phyloP scores from a whole-genome alignment of 2,888 invertebrate species.

The Prosapia bicincta region DNA sequence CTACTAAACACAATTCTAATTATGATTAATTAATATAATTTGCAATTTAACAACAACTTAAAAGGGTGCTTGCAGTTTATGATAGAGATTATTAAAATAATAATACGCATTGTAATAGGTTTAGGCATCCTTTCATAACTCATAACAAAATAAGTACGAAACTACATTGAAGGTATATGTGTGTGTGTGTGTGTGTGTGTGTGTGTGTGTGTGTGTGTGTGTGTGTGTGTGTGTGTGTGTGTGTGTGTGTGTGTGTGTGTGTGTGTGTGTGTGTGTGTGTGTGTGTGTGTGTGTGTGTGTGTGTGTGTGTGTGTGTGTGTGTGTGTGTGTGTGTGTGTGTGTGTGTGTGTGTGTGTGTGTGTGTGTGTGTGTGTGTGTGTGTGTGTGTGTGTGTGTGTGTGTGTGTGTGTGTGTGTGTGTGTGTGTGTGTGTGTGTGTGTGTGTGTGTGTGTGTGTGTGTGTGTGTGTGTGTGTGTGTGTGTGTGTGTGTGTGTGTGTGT shows the following conservation, averaged over 20 bases:
- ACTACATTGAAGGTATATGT: too few relatives aligned
- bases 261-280: background rate
- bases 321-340: background rate
- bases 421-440: conserved; percentile 5
- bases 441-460: conserved; percentile 5
- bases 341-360: background rate
- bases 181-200: too few relatives aligned
- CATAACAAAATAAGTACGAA: too few relatives aligned
- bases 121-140: too few relatives aligned
- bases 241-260: background rate
- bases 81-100: too few relatives aligned
- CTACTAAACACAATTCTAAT: too few relatives aligned
- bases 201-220: too few relatives aligned
- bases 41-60: too few relatives aligned
- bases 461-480: conserved; percentile 5
- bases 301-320: background rate
- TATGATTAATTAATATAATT: too few relatives aligned
- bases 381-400: background rate
- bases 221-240: background rate
- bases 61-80: too few relatives aligned
- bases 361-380: background rate
- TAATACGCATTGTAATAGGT: too few relatives aligned
- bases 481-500: conserved; percentile 6
- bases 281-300: background rate
- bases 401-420: background rate